Base-by-base conservation (phyloP, 2,888 invertebrate species). In the Aethes cnicana region DNA sequence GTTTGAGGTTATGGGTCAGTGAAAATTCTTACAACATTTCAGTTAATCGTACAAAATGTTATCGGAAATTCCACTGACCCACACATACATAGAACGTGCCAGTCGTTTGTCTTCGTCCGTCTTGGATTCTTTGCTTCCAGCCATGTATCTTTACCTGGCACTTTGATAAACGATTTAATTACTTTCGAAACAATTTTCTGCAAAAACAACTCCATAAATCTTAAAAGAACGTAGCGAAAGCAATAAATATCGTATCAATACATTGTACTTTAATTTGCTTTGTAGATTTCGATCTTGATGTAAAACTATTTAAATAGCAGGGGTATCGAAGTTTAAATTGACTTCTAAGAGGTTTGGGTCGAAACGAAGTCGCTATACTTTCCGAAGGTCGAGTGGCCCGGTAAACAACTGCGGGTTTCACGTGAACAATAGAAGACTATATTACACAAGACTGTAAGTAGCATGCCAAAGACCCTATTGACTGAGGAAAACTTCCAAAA, bases 401-500 rank as follows among this genome's bases (percentile, higher is more conserved):
- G 48, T 42, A 42, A 42, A 35, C 42, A 36, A 21, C 43, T 21
- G 42, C 9, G 20, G 20, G 21, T 26, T 20, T 28, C 42, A 36
- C 21, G 39, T 33, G 48, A 42, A 49, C 49, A 49, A 49, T 49
- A 21, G 42, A 17, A n/a, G 9, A 26, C 12, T 30, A 43, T 23
- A 18, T 50, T 39, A 39, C 37, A 17, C 23, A 39, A 39, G 25
- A 39, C 37, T 17, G n/a, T 36, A 50, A 50, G 43, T 37, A 37
- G 44, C 43, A 50, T 44, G 50, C 35, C 42, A 50, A 18, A 43
- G 43, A 50, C 17, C 36, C 37, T 7, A n/a, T 37, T 35, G 21
- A 14, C 23, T 18, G 17, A 50, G 30, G 16, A 16, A 23, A 37
- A 50, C 43, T 43, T 36, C 21, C 14, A 30, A n/a, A n/a, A n/a